Percentiles rank a stretch among this genome's conserved stretches.
Evolutionary conservation across 2,113 vertebrate genomes (phyloP).

Genomic region (Vombatus ursinus): DNA sequence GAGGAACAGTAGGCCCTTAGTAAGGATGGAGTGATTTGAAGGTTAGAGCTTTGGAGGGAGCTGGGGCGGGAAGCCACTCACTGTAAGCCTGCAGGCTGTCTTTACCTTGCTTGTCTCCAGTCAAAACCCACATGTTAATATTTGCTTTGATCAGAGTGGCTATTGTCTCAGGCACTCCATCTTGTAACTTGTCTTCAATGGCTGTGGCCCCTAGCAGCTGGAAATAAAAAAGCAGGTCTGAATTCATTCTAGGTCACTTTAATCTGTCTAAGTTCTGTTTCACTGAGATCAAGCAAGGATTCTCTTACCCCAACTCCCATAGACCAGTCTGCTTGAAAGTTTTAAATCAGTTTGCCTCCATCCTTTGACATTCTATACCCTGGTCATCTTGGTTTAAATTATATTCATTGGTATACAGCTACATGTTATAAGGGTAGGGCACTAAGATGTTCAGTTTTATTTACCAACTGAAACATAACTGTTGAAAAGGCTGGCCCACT

Average conservation of each 20-base stretch:
- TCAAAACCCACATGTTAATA: conserved; percentile 97
- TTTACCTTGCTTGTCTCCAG: conserved; percentile 97
- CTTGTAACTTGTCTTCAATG: conserved; percentile 97
- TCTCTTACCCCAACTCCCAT: background rate
- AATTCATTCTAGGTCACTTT: background rate
- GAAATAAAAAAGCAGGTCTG: conserved; percentile 26
- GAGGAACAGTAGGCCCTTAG: background rate
- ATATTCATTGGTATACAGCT: background rate
- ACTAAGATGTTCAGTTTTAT: background rate
- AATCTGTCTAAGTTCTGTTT: background rate
- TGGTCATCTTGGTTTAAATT: background rate
- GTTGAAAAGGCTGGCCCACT: conserved; percentile 4
- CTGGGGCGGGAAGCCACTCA: background rate
- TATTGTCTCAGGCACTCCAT: conserved; percentile 94
- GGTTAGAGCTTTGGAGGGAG: background rate
- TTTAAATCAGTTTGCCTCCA: background rate
- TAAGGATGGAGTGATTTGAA: background rate
- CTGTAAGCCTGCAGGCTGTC: background rate
- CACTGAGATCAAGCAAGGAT: background rate
- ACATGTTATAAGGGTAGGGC: background rate
- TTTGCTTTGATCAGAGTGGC: conserved; percentile 91
- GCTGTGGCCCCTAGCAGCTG: conserved; percentile 93
- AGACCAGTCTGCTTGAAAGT: background rate
- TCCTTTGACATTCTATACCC: background rate
- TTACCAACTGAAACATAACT: background rate